A percentile compares a stretch with the other conserved stretches of the same genome.
Evolutionary conservation across 2,113 vertebrate genomes (phyloP).

Genomic region (Lampris incognitus): DNA sequence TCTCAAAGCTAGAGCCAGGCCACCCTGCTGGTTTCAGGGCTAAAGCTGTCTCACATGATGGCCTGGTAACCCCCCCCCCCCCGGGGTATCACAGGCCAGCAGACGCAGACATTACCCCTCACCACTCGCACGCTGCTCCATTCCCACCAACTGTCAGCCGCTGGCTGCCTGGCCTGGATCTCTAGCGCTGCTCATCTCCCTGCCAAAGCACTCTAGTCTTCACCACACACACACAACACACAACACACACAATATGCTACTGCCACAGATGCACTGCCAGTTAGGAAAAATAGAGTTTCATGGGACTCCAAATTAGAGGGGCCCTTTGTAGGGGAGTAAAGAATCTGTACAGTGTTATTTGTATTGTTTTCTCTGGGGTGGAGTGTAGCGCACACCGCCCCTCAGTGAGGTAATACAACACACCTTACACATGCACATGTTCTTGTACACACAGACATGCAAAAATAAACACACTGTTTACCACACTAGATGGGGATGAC

Average conservation of each 20-base stretch:
- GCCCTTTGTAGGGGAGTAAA: too few species aligned
- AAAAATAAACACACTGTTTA: too few species aligned
- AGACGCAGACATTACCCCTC: constrained; percentile 17
- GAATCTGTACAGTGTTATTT: too few species aligned
- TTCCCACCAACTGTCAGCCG: constrained; percentile 1
- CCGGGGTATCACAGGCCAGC: neutral
- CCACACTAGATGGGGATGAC: too few species aligned
- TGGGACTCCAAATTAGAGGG: too few species aligned
- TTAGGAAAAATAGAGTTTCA: too few species aligned
- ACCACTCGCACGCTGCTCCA: constrained; percentile 10
- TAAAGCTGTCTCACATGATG: constrained; percentile 53
- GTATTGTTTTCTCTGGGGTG: too few species aligned
- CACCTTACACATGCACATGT: too few species aligned
- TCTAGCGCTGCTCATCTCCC: neutral
- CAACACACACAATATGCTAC: neutral
- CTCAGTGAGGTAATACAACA: too few species aligned
- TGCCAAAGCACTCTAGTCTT: neutral
- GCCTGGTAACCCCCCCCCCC: constrained; percentile 5
- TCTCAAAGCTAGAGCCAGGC: constrained; percentile 22
- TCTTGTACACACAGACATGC: too few species aligned
- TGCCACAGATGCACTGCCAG: too few species aligned
- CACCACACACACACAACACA: neutral
- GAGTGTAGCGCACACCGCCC: too few species aligned
- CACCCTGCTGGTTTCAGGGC: neutral
- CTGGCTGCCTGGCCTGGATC: neutral